Evolutionary conservation across 1,140 invertebrate species (phyloP), one percentile per base, ranked within the genome.

Genomic region (Leptinotarsa defecta): DNA sequence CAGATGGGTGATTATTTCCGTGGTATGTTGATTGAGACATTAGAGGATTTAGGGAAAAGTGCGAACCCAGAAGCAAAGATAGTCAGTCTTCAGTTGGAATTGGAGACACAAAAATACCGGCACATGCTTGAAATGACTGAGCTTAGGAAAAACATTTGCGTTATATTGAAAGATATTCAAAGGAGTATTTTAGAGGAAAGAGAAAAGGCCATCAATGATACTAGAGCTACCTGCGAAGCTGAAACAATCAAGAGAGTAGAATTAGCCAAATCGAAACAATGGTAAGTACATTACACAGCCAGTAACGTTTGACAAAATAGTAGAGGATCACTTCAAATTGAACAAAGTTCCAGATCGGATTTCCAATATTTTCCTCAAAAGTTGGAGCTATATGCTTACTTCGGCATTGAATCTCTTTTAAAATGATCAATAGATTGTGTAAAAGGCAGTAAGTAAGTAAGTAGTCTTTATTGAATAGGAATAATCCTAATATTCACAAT

Each of bases 211-310:
- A 78, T 92, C 1, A 86, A 88, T 48, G 91, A 93, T 68, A 85
- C 91, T 17, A 88, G 89, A 62, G 87, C 88, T 24, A 88, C 90
- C 76, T 88, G 88, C 24, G 90, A 93, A 73, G 82, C 88, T 5
- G 92, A 94, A 69, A 89, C 90, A 67, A 83, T 90, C 75, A 88
- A 89, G 52, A 89, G 89, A n/a, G 87, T 95, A 1, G 90, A 92
- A 68, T 93, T 94, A 77, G 90, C 91, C 0, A 96, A 96, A 86
- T 89, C 88, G 49, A 95, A 94, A 84, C 93, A 95, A 82, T 96
- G 96, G 96, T 84, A 76, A 77, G 71, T 74, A 61, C 34, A 8
- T 11, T 2, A 43, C 34, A 11, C 34, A 43, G 0, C 34, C 8
- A 43, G 34, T 43, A 43, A 43, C 34, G 34, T 43, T 43, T 43